phyloP scores from a whole-genome alignment of 2,888 invertebrate genomes.

The Oscheius sp. region DNA sequence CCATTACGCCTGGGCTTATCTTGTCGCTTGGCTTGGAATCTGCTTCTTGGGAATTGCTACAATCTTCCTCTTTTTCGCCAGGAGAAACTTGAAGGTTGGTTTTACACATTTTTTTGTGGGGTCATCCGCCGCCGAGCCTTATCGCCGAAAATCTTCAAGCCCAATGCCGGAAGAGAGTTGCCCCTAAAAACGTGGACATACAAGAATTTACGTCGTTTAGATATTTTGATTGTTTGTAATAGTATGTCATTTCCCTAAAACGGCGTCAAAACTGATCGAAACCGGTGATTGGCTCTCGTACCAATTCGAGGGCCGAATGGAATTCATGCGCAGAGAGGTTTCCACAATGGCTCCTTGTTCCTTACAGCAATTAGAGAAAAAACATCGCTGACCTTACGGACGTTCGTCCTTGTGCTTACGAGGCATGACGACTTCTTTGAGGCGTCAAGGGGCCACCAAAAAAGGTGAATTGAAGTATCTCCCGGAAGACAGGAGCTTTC shows the following conservation, averaged over 20 bases:
- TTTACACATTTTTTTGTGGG: not conserved
- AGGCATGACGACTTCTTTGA: conserved; percentile 8
- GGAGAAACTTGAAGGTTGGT: conserved; percentile 66
- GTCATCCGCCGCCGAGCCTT: not conserved
- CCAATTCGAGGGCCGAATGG: not conserved
- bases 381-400: conserved; percentile 14
- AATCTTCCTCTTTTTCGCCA: conserved; percentile 64
- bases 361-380: conserved; percentile 3
- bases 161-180: conserved; percentile 2
- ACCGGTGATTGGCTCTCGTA: conserved; percentile 23
- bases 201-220: conserved; percentile 9
- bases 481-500: not conserved
- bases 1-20: conserved; percentile 93
- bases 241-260: not conserved
- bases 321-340: not conserved
- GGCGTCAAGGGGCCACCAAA: conserved; percentile 1
- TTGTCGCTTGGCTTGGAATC: conserved; percentile 95
- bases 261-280: conserved; percentile 4
- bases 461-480: not conserved
- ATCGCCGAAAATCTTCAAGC: not conserved
- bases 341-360: conserved; percentile 21
- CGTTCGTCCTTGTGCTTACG: conserved; percentile 16
- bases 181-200: not conserved
- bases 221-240: not conserved
- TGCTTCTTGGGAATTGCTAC: conserved; percentile 84